Base-by-base conservation (phyloP, 1,140 invertebrate species). In the Pseudachorutes palmiensis region DNA sequence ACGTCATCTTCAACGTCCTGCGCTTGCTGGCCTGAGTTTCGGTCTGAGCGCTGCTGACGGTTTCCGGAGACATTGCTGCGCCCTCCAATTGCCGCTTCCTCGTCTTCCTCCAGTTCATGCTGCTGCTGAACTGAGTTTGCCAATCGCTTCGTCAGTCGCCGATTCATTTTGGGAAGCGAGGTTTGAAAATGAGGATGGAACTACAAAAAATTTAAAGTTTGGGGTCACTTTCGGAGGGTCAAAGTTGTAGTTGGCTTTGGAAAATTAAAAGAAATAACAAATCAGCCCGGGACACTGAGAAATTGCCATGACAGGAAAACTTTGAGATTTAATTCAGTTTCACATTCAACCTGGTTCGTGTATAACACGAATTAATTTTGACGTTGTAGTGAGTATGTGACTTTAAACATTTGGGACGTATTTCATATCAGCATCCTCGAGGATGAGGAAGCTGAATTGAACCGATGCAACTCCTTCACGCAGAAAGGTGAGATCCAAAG, bases 371-470 rank as follows among this genome's bases (percentile, higher is more conserved):
- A 9, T 9, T 41, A 41, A 5, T 41, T 19, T 9, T 19, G 19
- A 19, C 19, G 19, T 41, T 55, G 3, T 16, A 55, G 51, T 19
- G 12, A 5, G 9, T 5, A 55, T 55, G 9, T 55, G 14, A 12
- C 24, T 22, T 19, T 19, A 24, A 55, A 14, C 24, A 16, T 55
- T 55, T 55, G 51, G 5, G 12, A 16, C 24, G 9, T 55, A 55
- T 5, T 19, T 3, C 9, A 5, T 55, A 5, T 55, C 24, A 26
- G 14, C 9, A 26, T 55, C 12, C 9, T 55, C 51, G 5, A 19
- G 12, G 51, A 55, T 55, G 51, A 55, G 24, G 51, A 55, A 22
- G 51, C 51, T 55, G 51, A 55, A 55, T 5, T 22, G 51, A 5
- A 55, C 51, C 3, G 12, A 16, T 16, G 9, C 51, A 55, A 55